Conservation (phyloP, 2,888 invertebrate species). For the Seira sanloemensis region DNA sequence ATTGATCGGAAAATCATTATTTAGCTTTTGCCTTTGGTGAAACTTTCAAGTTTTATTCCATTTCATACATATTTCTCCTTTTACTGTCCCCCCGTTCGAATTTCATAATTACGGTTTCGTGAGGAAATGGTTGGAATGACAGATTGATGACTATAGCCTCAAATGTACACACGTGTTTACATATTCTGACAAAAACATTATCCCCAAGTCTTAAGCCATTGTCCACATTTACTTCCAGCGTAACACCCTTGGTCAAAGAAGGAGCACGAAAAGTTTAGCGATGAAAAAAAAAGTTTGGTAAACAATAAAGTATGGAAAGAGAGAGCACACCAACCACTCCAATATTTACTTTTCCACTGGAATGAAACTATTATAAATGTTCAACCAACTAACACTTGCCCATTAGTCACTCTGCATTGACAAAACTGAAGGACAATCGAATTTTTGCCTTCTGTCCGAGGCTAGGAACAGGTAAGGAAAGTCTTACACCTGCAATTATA, state of each 20-base stretch:
- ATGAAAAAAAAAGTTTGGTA: background rate
- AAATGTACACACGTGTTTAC: background rate
- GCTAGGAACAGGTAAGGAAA: background rate
- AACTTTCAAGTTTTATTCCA: background rate
- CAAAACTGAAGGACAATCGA: conserved; percentile 4
- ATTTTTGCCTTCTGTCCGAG: background rate
- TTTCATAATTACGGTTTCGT: background rate
- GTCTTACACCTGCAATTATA: too few species aligned
- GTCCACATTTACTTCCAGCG: background rate
- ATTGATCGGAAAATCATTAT: background rate
- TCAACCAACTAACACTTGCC: background rate
- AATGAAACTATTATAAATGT: background rate
- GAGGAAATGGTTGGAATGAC: background rate
- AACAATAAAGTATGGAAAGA: background rate
- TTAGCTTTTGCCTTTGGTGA: background rate
- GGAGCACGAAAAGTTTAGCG: too few species aligned
- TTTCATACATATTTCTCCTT: too few species aligned
- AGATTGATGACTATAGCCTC: background rate
- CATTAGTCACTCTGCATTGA: background rate
- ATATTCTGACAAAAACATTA: background rate
- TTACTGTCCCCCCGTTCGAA: too few species aligned
- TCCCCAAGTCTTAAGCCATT: background rate
- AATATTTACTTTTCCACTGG: background rate
- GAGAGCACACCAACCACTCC: background rate
- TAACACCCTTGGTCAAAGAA: background rate